Percentiles rank a stretch among this genome's conserved stretches.
phyloP scores from a whole-genome alignment of 1,140 invertebrate species.

The Drosophila fuyamai region DNA sequence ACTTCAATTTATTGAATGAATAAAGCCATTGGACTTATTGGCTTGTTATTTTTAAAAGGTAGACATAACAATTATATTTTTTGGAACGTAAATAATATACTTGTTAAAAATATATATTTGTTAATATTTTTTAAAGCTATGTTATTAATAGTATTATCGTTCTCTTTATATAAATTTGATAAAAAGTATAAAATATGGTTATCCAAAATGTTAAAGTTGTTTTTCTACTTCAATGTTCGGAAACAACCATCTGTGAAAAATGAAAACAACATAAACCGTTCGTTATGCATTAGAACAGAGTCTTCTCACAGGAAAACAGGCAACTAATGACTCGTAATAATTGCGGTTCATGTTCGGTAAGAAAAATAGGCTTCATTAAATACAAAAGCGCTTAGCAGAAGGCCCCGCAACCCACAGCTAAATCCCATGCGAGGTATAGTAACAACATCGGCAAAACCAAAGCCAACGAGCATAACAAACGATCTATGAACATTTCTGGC shows the following conservation, averaged over 20 bases:
- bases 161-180: background rate
- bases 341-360: conserved; percentile 62
- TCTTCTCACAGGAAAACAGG: conserved; percentile 37
- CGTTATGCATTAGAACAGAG: conserved; percentile 15
- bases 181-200: too few relatives aligned
- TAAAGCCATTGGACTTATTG: background rate
- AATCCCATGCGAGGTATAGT: conserved; percentile 4
- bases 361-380: conserved; percentile 80
- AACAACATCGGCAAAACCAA: conserved; percentile 41
- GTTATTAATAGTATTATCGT: conserved; percentile 7
- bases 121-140: too few relatives aligned
- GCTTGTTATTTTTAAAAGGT: too few relatives aligned
- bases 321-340: conserved; percentile 77
- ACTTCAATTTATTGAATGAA: background rate
- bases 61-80: too few relatives aligned
- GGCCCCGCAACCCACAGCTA: conserved; percentile 26
- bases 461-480: conserved; percentile 58
- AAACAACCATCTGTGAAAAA: conserved; percentile 1
- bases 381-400: conserved; percentile 69
- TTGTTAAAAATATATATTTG: too few relatives aligned
- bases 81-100: too few relatives aligned
- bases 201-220: background rate
- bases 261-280: background rate
- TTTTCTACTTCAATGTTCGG: background rate
- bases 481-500: conserved; percentile 39